These are phyloP conservation scores for Gryon sp. DNA, from an alignment of 1,140 invertebrate genomes.

Conservation along the genomic window DNA sequence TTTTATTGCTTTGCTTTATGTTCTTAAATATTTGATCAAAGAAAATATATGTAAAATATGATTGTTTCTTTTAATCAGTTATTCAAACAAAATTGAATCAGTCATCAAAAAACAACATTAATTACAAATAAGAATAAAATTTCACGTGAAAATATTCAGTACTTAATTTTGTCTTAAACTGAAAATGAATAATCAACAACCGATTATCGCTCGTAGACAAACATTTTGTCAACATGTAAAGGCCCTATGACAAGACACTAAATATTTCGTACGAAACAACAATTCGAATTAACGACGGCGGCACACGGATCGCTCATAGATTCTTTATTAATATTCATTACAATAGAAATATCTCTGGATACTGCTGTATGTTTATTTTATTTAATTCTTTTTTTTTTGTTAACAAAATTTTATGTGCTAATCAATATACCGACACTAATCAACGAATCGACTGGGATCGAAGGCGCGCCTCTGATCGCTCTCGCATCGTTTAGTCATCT, in stretches of 20 bases:
- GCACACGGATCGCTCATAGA: slow-evolving; percentile 59
- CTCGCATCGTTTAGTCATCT: slow-evolving; percentile 70
- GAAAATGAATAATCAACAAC: too few species aligned
- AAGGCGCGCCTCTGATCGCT: slow-evolving; percentile 68
- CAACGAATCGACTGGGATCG: slow-evolving; percentile 70
- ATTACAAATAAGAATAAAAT: too few species aligned
- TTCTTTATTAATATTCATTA: too few species aligned
- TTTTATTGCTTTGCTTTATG: too few species aligned
- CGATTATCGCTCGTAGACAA: too few species aligned
- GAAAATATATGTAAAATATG: too few species aligned
- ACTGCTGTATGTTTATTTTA: slow-evolving; percentile 64
- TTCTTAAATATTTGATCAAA: too few species aligned
- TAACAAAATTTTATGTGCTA: slow-evolving; percentile 72
- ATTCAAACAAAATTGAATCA: too few species aligned
- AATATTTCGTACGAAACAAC: slow-evolving; percentile 63
- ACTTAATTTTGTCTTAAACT: too few species aligned
- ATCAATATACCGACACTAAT: slow-evolving; percentile 72
- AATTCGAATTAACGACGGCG: slow-evolving; percentile 47
- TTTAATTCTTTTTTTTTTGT: not conserved
- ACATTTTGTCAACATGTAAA: slow-evolving; percentile 32
- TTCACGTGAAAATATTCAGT: too few species aligned
- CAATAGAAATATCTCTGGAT: slow-evolving; percentile 67
- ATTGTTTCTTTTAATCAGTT: too few species aligned
- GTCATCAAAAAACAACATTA: too few species aligned
- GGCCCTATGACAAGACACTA: slow-evolving; percentile 37